Evolutionary conservation across 2,113 vertebrate genomes (phyloP).

Genomic region (Hyperopisus bebe): DNA sequence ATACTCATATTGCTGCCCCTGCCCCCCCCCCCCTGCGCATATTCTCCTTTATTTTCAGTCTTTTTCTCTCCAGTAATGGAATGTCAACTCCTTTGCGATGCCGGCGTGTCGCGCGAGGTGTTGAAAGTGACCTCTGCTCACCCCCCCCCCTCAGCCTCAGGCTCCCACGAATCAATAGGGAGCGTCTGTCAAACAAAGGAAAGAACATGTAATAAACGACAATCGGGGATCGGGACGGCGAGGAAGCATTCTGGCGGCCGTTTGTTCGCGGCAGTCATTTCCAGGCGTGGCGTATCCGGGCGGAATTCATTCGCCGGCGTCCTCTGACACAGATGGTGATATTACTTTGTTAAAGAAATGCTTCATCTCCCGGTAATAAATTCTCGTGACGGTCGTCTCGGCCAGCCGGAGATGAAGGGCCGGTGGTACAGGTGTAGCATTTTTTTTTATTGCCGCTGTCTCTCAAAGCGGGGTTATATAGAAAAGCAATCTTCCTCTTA

Average conservation of each 20-base stretch:
- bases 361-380: constrained; percentile 65
- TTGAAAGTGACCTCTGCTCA: constrained; percentile 84
- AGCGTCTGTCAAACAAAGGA: constrained; percentile 70
- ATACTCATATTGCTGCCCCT: constrained; percentile 67
- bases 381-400: constrained; percentile 54
- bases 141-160: constrained; percentile 20
- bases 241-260: constrained; percentile 72
- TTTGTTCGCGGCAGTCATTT: constrained; percentile 75
- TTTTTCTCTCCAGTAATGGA: constrained; percentile 77
- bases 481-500: constrained; percentile 75
- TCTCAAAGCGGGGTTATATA: constrained; percentile 64
- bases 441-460: constrained; percentile 62
- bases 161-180: constrained; percentile 79
- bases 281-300: constrained; percentile 76
- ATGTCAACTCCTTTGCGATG: constrained; percentile 70
- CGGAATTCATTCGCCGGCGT: constrained; percentile 72
- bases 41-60: constrained; percentile 72
- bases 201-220: constrained; percentile 84
- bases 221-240: constrained; percentile 64
- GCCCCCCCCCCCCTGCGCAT: constrained; percentile 71
- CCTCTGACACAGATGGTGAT: constrained; percentile 73
- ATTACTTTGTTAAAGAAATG: constrained; percentile 76
- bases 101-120: constrained; percentile 61
- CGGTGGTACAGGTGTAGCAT: constrained; percentile 69
- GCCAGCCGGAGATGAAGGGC: constrained; percentile 62